Evolutionary conservation across 2,113 vertebrate species (phyloP), one percentile per base, ranked within the genome.

Genomic region (Salvator merianae): DNA sequence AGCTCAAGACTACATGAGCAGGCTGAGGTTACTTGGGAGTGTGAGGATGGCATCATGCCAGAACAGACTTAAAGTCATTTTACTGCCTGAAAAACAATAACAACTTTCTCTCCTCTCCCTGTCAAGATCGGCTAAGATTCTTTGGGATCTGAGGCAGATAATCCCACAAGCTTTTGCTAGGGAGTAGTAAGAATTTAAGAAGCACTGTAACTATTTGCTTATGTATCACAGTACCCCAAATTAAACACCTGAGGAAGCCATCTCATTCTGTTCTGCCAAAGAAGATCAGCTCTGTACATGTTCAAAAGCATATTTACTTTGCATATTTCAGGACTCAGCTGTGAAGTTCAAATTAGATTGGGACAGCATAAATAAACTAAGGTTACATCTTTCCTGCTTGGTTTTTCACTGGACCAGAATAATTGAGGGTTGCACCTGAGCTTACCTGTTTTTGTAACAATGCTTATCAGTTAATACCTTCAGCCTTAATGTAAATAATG

Each of bases 381-480:
- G 50, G 40, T 36, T 68, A 77, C 40, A 18, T 40, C 50, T n/a
- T 13, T 77, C 74, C 82, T 30, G 40, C 18, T 83, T 24, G 55
- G 65, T 18, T 40, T 68, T 84, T 71, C 55, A 34, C 20, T 50
- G 47, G 24, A 14, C 10, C 20, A 40, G 43, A 55, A 69, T 69
- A 40, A 82, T 82, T 34, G 26, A 74, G n/a, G 55, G 36, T 82
- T 82, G 36, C 63, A 74, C 26, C 62, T 69, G 28, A 68, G 26
- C 65, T 40, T 20, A 70, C 32, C 68, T 70, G 34, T 47, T 70
- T 43, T 84, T 24, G 50, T 69, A 47, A 84, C 32, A 70, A 63
- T 68, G 53, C 82, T 81, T 84, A 84, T 77, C 65, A 77, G 66
- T 77, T 59, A 77, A 69, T 70, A 43, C 74, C 77, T 84, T 84